phyloP scores from a whole-genome alignment of 1,140 invertebrate species.

The Zaprionus gabonicus region DNA sequence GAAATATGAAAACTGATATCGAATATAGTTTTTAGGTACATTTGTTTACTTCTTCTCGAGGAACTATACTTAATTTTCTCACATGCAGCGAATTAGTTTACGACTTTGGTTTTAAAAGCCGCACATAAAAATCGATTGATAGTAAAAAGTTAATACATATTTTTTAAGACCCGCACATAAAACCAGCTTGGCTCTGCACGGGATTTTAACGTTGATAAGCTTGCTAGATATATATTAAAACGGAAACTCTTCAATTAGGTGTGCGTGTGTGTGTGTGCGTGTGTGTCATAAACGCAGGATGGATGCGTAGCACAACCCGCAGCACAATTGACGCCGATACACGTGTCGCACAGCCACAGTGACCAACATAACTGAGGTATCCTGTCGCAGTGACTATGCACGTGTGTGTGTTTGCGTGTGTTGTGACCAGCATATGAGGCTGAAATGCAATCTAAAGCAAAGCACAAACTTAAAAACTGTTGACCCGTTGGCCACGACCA shows the following conservation, averaged over 20 bases:
- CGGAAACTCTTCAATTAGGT: constrained; percentile 21
- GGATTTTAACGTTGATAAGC: constrained; percentile 13
- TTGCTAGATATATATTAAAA: constrained; percentile 17
- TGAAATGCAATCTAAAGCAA: constrained; percentile 86
- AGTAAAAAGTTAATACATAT: constrained; percentile 5
- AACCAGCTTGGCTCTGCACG: background rate
- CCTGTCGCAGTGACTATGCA: constrained; percentile 14
- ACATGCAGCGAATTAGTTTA: constrained; percentile 7
- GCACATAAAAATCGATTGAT: constrained; percentile 3
- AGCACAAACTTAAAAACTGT: constrained; percentile 32
- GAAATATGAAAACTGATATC: background rate
- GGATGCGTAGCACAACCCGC: constrained; percentile 7
- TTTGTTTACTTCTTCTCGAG: background rate
- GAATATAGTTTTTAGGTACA: background rate
- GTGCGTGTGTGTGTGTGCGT: background rate
- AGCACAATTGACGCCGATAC: constrained; percentile 3
- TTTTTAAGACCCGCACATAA: constrained; percentile 8
- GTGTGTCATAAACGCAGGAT: constrained; percentile 16
- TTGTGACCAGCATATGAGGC: constrained; percentile 88
- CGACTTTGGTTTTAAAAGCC: constrained; percentile 1
- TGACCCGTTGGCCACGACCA: constrained; percentile 88
- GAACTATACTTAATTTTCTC: constrained; percentile 1
- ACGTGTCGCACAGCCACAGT: constrained; percentile 8
- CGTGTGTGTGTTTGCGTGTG: background rate
- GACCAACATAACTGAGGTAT: constrained; percentile 21